Conservation (phyloP, 2,113 vertebrate species). For the Serilophus lunatus region DNA sequence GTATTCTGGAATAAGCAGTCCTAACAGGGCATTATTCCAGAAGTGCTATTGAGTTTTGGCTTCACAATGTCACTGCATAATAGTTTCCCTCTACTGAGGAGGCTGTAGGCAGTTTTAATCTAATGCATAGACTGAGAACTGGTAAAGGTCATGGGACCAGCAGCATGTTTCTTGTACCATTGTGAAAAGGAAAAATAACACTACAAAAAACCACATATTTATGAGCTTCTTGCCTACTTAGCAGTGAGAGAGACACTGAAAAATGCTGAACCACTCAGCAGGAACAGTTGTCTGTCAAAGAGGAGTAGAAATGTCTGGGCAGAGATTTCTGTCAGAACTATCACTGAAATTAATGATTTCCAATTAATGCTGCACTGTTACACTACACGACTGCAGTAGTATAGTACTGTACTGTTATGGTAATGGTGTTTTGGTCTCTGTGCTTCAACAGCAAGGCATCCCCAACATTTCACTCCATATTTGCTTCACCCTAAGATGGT, state of each 20-base stretch:
- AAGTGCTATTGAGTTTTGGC: not conserved
- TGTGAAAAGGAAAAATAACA: not conserved
- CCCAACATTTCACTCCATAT: not conserved
- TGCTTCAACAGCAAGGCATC: not conserved
- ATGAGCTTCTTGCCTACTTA: not conserved
- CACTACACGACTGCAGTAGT: fast-evolving
- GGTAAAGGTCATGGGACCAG: not conserved
- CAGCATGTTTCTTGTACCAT: not conserved
- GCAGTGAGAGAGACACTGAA: not conserved
- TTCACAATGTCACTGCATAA: not conserved
- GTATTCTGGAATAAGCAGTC: not conserved
- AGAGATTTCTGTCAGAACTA: not conserved
- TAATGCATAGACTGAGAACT: not conserved
- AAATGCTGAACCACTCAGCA: not conserved
- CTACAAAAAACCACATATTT: not conserved
- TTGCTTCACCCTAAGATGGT: not conserved
- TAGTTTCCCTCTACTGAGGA: not conserved
- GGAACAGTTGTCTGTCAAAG: not conserved
- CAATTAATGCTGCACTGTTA: not conserved
- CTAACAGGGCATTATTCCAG: not conserved
- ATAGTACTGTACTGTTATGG: fast-evolving
- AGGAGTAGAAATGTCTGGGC: not conserved
- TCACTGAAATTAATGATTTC: not conserved
- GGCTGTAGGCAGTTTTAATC: not conserved
- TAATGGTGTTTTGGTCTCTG: fast-evolving